Evolutionary conservation across 2,888 invertebrate species (phyloP).

Genomic region (Pseudoips prasinana): DNA sequence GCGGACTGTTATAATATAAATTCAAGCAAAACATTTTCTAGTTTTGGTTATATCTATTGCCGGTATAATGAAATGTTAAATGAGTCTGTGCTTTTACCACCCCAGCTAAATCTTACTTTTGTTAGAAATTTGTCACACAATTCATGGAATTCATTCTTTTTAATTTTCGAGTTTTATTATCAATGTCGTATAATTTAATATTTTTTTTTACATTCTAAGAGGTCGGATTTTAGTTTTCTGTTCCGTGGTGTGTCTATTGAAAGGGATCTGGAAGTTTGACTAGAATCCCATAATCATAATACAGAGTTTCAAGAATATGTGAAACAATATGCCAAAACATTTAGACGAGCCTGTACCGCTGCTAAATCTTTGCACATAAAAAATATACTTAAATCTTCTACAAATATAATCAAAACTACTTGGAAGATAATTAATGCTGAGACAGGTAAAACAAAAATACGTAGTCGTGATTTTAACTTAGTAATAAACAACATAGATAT

Average conservation of each 20-base stretch:
- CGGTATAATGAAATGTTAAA: slow-evolving; percentile 10
- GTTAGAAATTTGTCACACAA: slow-evolving; percentile 18
- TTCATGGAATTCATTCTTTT: slow-evolving; percentile 9
- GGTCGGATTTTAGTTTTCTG: slow-evolving; percentile 3
- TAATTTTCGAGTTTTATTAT: slow-evolving; percentile 4
- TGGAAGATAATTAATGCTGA: no score
- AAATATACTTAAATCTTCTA: no score
- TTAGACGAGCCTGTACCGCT: no score
- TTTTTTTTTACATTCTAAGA: slow-evolving; percentile 6
- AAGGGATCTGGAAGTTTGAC: no score
- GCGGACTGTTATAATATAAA: slow-evolving; percentile 28
- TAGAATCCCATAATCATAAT: no score
- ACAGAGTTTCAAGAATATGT: no score
- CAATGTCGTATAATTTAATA: slow-evolving; percentile 3
- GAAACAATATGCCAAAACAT: no score
- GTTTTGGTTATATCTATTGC: slow-evolving; percentile 6
- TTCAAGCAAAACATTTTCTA: slow-evolving; percentile 23
- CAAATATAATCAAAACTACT: no score
- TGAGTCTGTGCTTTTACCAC: slow-evolving; percentile 20
- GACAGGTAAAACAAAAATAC: no score
- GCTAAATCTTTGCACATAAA: no score
- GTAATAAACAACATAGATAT: no score
- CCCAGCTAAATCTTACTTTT: slow-evolving; percentile 15
- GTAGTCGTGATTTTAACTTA: no score
- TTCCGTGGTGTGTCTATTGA: neutral